phyloP scores from a whole-genome alignment of 37 sponge, comb jelly and placozoan genomes.

The Aplysina aerophoba region DNA sequence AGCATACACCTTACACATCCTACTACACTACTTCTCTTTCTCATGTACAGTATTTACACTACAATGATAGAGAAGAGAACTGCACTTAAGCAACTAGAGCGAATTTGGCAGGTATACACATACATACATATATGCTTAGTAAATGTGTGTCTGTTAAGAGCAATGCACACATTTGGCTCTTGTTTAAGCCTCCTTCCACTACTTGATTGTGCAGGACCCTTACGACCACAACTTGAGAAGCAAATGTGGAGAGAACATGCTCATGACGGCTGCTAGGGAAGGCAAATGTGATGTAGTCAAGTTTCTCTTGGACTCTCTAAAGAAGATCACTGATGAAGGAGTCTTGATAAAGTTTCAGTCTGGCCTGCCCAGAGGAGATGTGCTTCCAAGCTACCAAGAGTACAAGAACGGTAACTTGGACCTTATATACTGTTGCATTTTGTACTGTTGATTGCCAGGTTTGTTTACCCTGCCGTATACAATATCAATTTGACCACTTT shows the following conservation, averaged over 20 bases:
- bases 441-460: no score
- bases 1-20: neutral
- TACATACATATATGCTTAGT: neutral
- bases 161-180: neutral
- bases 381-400: no score
- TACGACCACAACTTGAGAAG: slow-evolving; percentile 30
- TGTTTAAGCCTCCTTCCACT: neutral
- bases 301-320: slow-evolving; percentile 21
- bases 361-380: neutral
- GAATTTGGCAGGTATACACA: neutral
- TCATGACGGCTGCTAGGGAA: neutral
- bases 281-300: neutral
- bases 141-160: neutral
- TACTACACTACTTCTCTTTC: neutral
- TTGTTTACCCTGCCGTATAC: no score
- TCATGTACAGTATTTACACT: neutral
- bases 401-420: neutral
- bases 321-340: neutral
- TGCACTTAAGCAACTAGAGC: neutral
- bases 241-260: neutral
- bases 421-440: neutral
- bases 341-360: neutral
- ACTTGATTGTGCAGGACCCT: neutral
- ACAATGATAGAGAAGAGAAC: neutral
- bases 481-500: no score